Evolutionary conservation across 2,888 invertebrate genomes (phyloP), one percentile per base, ranked within the genome.

Genomic region (Erebia ligea): DNA sequence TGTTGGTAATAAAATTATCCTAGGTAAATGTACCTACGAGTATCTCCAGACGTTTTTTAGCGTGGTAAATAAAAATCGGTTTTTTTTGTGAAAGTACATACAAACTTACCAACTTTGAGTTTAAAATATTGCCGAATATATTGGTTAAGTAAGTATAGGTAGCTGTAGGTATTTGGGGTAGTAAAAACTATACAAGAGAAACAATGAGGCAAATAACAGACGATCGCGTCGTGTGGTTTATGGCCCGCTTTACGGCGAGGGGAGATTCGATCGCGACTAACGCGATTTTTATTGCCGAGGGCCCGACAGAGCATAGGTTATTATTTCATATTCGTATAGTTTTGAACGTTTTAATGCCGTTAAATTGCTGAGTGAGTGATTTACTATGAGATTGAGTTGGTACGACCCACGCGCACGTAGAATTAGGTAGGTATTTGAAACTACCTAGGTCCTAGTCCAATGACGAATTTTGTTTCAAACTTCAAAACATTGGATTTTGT

Each of bases 201-300:
- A 54, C 54, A 19, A 19, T 19, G 10, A n/a, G 2, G 54, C 54
- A 19, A 54, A 10, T 19, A 9, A 21, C 48, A 9, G 57, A 25
- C 54, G 19, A 45, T 54, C 42, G 57, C 64, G 66, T 71, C 72
- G 72, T 75, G 76, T 58, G 67, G 75, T 75, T 76, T 70, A 76
- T 76, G 73, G 76, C 58, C 61, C 58, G 73, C 69, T 68, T 76
- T 76, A 75, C 57, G 62, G 52, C 59, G 66, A 72, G 71, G 75
- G 73, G 73, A 61, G 71, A 66, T 59, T 25, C 66, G 64, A 69
- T 75, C 67, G 52, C 59, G 58, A 65, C 68, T 68, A 65, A 72
- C 69, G 72, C 68, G 71, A 73, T 72, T 73, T 76, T 71, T 75
- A 76, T 75, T 72, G 71, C 74, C 66, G 70, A 68, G 70, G 74